Base-by-base conservation (phyloP, 2,888 invertebrate species). In the Aquatica leii region DNA sequence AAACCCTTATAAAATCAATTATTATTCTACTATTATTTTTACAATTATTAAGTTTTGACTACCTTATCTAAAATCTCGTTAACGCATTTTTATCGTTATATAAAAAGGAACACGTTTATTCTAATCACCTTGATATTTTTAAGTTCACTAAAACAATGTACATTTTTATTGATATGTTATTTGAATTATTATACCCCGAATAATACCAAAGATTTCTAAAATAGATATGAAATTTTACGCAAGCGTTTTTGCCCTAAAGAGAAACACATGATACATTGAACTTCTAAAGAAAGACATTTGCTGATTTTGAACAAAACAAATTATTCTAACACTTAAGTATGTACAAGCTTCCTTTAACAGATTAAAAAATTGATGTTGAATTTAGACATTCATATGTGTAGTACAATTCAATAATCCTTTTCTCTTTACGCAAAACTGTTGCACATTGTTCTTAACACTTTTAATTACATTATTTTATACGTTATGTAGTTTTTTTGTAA, bases 41-140 rank as follows among this genome's bases (percentile, higher is more conserved):
- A 54, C 49, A 63, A 50, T 62, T 34, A 59, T 54, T 63, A 63
- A 59, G 59, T 63, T 46, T 58, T 54, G 49, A 40, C 53, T 63
- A 63, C 54, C 43, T 59, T 52, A 59, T 37, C 59, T 59, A 63
- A 54, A 57, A 57, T 63, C 53, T 59, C 58, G 62, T 59, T 58
- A 62, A 62, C 35, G 35, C 52, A 62, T 46, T 53, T 63, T 37
- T 59, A 53, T 59, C 50, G 50, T 63, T 59, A 53, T 54, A 52
- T 59, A 63, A 63, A 59, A 43, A 63, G 59, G 63, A 63, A 63
- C 63, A 63, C 63, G 63, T 63, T 55, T 55, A 55, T 48, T 51
- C 40, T 65, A 65, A 51, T 57, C 57, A 48, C 59, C 49, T 46
- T 63, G 58, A 64, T 62, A 60, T 48, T 34, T 35, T 24, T 24